Percentiles rank a stretch among this genome's conserved stretches.
Conservation (phyloP, 2,797 vertebrate genomes). For the Serranus cabrilla region DNA sequence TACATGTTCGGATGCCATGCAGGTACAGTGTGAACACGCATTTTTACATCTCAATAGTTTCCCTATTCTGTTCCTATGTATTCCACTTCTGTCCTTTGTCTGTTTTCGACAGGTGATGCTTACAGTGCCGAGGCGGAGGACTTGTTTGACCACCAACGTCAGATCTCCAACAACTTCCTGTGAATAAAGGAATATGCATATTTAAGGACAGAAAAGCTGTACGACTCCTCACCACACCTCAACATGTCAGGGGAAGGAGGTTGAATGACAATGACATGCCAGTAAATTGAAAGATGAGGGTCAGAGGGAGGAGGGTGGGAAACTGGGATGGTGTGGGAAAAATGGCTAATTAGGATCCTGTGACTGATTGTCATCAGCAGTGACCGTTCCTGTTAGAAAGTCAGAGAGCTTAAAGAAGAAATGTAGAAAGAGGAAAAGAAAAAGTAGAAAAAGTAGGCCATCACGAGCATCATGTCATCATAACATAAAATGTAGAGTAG, state of each 20-base stretch:
- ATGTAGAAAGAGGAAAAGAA: slow-evolving; percentile 35
- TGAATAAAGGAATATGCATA: slow-evolving; percentile 68
- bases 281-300: slow-evolving; percentile 46
- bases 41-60: not conserved
- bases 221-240: slow-evolving; percentile 67
- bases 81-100: not conserved
- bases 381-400: slow-evolving; percentile 50
- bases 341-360: slow-evolving; percentile 43
- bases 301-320: slow-evolving; percentile 20
- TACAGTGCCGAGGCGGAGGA: slow-evolving; percentile 88
- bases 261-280: slow-evolving; percentile 61
- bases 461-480: slow-evolving; percentile 48
- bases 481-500: slow-evolving; percentile 56
- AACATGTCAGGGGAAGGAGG: slow-evolving; percentile 54
- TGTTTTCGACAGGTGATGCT: slow-evolving; percentile 87
- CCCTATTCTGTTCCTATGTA: not conserved
- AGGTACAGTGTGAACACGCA: slow-evolving; percentile 79
- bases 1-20: slow-evolving; percentile 95
- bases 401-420: slow-evolving; percentile 34
- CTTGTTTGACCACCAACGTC: slow-evolving; percentile 90
- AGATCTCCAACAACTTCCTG: slow-evolving; percentile 94
- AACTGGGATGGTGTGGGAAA: slow-evolving; percentile 27
- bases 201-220: slow-evolving; percentile 65
- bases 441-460: slow-evolving; percentile 30
- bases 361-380: slow-evolving; percentile 42